phyloP scores from a whole-genome alignment of 1,140 invertebrate genomes.

The Bombyx mandarina region DNA sequence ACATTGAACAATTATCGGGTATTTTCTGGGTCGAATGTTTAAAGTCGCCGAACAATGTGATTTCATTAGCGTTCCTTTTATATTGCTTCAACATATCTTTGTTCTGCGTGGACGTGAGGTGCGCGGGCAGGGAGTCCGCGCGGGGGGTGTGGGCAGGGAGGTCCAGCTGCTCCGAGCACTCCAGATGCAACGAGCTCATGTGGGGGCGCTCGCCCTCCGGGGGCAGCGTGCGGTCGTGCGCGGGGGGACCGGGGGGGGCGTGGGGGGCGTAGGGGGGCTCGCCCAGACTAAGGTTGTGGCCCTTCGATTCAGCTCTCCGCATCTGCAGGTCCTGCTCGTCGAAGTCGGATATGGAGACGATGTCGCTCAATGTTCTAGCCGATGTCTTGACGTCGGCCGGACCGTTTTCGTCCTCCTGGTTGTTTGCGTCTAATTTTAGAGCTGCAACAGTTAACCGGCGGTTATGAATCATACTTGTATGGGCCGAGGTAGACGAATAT shows the following conservation, averaged over 20 bases:
- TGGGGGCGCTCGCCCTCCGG: constrained; percentile 41
- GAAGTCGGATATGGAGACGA: constrained; percentile 79
- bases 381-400: constrained; percentile 69
- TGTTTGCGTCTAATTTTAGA: constrained; percentile 71
- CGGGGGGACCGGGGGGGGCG: constrained; percentile 20
- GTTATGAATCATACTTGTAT: constrained; percentile 2
- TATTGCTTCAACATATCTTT: constrained; percentile 35
- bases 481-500: background rate
- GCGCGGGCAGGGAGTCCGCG: constrained; percentile 47
- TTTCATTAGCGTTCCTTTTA: constrained; percentile 66
- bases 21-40: constrained; percentile 43
- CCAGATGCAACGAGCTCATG: constrained; percentile 52
- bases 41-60: constrained; percentile 47
- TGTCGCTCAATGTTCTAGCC: constrained; percentile 78
- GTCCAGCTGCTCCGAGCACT: constrained; percentile 41
- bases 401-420: constrained; percentile 57
- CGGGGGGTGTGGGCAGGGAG: constrained; percentile 32
- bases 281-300: constrained; percentile 36
- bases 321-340: constrained; percentile 74
- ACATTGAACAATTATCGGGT: constrained; percentile 64
- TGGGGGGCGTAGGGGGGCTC: constrained; percentile 22
- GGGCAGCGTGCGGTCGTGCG: constrained; percentile 40
- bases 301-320: constrained; percentile 54
- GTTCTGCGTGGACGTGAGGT: constrained; percentile 54
- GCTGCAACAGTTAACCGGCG: constrained; percentile 30